Base-by-base conservation (phyloP, 2,888 invertebrate genomes). In the Spisula solida region DNA sequence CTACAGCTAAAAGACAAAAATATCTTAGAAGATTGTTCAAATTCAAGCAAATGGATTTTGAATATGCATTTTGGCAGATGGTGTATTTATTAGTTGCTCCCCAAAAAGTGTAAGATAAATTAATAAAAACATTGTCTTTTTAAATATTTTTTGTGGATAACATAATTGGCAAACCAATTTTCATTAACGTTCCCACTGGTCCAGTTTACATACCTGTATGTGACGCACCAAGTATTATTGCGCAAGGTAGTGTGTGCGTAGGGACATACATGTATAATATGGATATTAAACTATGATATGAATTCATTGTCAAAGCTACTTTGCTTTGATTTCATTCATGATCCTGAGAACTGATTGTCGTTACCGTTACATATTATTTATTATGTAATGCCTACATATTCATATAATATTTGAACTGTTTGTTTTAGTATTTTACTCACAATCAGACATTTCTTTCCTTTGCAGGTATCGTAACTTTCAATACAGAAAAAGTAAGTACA, bases 1-100 rank as follows among this genome's bases (percentile, higher is more conserved):
- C 99, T 1, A 98, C 98, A 75, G 98, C 98, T 78, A 99, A 99
- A 87, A 91, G 96, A 91, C 94, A 95, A 70, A 96, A 96, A 91
- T 96, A 99, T 97, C 97, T 99, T 84, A 97, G 98, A 93, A 97
- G 96, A 25, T 88, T 96, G 34, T 94, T 96, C 89, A 98, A 98
- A 97, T 99, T 99, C 96, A 98, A 98, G 95, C 99, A 99, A 97
- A 99, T 99, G 99, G 99, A 99, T 97, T 99, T 99, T 97, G 99
- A 99, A 96, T 99, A 99, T 97, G 99, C 99, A 0, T 97, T 98
- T n/a, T 99, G 99, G 99, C 99, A 99, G 97, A 99, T 99, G 99
- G 97, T 99, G 0, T 99, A 99, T 96, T 97, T 99, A 91, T 98
- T 99, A 96, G 97, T 98, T 87, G 97, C 99, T 0, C 99, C 99